Base-by-base conservation (phyloP, 2,797 vertebrate genomes). In the Mastacembelus armatus region DNA sequence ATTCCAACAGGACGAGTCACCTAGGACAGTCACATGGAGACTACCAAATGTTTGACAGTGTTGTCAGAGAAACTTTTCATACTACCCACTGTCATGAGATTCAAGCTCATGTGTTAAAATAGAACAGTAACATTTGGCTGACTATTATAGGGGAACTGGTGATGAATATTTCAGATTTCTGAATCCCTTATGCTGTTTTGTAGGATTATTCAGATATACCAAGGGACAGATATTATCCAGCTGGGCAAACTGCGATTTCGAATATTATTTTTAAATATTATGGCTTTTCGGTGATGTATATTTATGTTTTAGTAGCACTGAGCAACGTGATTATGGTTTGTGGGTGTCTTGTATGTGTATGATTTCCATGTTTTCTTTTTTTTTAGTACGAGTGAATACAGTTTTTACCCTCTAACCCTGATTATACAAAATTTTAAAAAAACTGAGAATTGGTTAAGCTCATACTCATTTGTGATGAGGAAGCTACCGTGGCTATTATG, bases 171-270 rank as follows among this genome's bases (percentile, higher is more conserved):
- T 21, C 22, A 32, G n/a, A 18, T 61, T 50, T 51, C 8, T 67
- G 24, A 66, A 18, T 51, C 5, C 49, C 29, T 52, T 33, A 35
- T 33, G 49, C 33, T n/a, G n/a, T n/a, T n/a, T n/a, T n/a, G n/a
- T n/a, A n/a, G n/a, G n/a, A n/a, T n/a, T n/a, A n/a, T n/a, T n/a
- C n/a, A n/a, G n/a, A n/a, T n/a, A n/a, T n/a, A n/a, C n/a, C n/a
- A n/a, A n/a, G n/a, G n/a, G n/a, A n/a, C n/a, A n/a, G n/a, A 54
- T 26, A 27, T 57, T 58, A 54, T 39, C 35, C 15, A n/a, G 59
- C 14, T 14, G 39, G 33, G 19, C 3, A n/a, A 26, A 44, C 11
- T 32, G 33, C 36, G 21, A 47, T 49, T 60, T 30, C 38, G 24
- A 3, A 0, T 45, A 10, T 12, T 42, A 12, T 43, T 30, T 29